Conservation (phyloP, 2,797 vertebrate species). For the Gallinago stenura region DNA sequence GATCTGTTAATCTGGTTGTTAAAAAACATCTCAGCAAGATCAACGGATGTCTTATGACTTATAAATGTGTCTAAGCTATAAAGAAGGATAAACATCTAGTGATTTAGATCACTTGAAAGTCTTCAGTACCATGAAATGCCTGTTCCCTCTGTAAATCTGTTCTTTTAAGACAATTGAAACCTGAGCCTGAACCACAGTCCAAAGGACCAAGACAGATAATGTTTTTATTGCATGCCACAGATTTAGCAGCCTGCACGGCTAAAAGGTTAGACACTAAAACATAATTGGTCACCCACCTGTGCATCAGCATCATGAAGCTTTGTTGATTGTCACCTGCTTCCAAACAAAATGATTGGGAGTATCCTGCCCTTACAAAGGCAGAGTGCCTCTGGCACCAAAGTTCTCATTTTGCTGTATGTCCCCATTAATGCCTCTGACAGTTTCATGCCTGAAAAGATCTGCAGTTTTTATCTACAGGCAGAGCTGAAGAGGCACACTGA, state of each 20-base stretch:
- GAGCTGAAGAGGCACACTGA: background rate
- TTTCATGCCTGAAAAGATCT: background rate
- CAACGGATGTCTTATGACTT: slow-evolving; percentile 22
- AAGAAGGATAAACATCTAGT: background rate
- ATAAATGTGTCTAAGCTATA: background rate
- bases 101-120: background rate
- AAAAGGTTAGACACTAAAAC: background rate
- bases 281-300: background rate
- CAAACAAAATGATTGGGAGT: background rate
- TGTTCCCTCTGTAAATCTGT: background rate
- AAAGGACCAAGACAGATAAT: background rate
- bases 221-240: background rate
- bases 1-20: slow-evolving; percentile 62
- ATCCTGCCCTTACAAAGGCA: background rate
- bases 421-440: background rate
- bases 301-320: background rate
- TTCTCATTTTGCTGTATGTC: background rate
- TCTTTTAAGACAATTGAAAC: background rate
- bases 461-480: background rate
- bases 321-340: background rate
- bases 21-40: slow-evolving; percentile 42
- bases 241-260: background rate
- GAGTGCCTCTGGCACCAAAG: background rate
- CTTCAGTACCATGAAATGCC: background rate
- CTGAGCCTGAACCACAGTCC: background rate